Evolutionary conservation across 2,797 vertebrate species (phyloP).

Genomic region (Phoebastria nigripes): DNA sequence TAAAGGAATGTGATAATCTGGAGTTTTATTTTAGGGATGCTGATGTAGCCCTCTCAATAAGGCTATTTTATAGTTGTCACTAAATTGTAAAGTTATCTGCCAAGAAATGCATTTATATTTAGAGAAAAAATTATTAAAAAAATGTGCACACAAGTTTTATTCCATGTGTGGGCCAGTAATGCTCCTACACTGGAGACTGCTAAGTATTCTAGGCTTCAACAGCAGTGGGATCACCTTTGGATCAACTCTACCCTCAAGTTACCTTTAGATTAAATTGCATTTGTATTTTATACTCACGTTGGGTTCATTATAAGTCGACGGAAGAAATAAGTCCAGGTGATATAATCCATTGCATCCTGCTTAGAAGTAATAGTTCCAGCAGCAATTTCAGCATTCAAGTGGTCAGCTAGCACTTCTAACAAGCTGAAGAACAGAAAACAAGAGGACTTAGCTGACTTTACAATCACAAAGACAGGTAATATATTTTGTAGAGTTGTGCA

Average conservation of each 20-base stretch:
- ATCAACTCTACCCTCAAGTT: conserved; percentile 17
- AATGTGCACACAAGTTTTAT: neutral
- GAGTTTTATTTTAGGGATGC: conserved; percentile 21
- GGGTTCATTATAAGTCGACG: conserved; percentile 97
- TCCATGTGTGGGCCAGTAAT: neutral
- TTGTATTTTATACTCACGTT: conserved; percentile 77
- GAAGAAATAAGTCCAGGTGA: conserved; percentile 99
- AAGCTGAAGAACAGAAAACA: conserved; percentile 78
- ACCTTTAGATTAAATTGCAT: neutral
- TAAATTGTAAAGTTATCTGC: conserved; percentile 31
- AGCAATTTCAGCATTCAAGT: conserved; percentile 95
- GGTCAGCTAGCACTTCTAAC: conserved; percentile 90
- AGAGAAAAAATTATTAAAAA: neutral
- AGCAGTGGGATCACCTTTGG: neutral
- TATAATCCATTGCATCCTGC: conserved; percentile 98
- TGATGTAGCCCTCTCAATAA: neutral
- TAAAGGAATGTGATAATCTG: conserved; percentile 14
- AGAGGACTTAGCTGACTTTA: conserved; percentile 7
- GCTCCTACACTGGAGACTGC: neutral
- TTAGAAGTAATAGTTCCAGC: conserved; percentile 95
- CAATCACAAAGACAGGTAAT: conserved; percentile 10
- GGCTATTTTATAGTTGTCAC: conserved; percentile 6
- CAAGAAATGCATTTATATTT: conserved; percentile 39
- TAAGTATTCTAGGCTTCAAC: neutral
- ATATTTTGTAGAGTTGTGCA: neutral